These are phyloP conservation scores for Cheilosia impressa DNA, from an alignment of 2,888 invertebrate genomes.

Conservation along the genomic window DNA sequence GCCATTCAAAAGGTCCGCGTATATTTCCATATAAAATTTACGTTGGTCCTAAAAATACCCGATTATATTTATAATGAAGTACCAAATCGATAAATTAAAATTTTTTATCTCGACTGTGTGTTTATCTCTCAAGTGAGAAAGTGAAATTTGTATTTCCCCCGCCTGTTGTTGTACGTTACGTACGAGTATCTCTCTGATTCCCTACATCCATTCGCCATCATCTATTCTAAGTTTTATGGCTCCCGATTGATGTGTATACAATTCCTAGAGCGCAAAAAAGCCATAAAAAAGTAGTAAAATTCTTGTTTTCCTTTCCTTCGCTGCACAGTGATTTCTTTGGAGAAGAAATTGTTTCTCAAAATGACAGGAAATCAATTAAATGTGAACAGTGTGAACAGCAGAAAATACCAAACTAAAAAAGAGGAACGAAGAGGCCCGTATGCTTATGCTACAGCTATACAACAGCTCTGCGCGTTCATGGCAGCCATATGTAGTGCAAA, in stretches of 20 bases:
- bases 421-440: constrained; percentile 15
- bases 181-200: constrained; percentile 17
- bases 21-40: background rate
- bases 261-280: constrained; percentile 64
- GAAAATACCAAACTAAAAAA: background rate
- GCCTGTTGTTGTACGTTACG: background rate
- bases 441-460: background rate
- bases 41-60: constrained; percentile 51
- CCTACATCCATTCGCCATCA: background rate
- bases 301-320: constrained; percentile 19
- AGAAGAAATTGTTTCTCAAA: constrained; percentile 43
- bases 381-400: constrained; percentile 53
- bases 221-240: constrained; percentile 69
- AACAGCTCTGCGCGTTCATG: constrained; percentile 2
- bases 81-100: constrained; percentile 71
- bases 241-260: constrained; percentile 62
- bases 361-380: constrained; percentile 73
- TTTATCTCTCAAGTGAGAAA: constrained; percentile 57
- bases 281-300: constrained; percentile 71
- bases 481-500: constrained; percentile 35
- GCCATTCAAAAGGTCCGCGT: background rate
- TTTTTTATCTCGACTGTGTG: constrained; percentile 52
- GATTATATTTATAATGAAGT: constrained; percentile 68
- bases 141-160: constrained; percentile 30
- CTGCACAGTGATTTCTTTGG: constrained; percentile 34